phyloP scores from a whole-genome alignment of 2,888 invertebrate species.

The Mylabris sibirica region DNA sequence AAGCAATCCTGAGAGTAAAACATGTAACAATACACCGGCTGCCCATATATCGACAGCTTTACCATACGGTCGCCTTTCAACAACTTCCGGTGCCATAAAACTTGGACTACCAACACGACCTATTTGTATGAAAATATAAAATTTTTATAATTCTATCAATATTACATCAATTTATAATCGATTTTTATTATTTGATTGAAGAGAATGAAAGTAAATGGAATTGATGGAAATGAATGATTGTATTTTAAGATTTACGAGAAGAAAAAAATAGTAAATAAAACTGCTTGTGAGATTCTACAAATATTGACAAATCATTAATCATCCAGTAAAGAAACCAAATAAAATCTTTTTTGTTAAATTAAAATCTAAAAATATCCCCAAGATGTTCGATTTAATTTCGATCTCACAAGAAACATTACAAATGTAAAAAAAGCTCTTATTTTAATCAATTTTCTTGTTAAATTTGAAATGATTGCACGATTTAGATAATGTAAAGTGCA shows the following conservation, averaged over 20 bases:
- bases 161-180: background rate
- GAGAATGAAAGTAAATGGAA: no score
- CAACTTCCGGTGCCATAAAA: conserved; percentile 98
- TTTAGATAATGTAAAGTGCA: background rate
- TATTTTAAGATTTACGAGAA: background rate
- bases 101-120: conserved; percentile 95
- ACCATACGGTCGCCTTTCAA: conserved; percentile 87
- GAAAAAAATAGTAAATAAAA: no score
- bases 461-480: background rate
- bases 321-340: background rate
- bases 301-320: conserved; percentile 19
- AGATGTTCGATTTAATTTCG: background rate
- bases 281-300: background rate
- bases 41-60: conserved; percentile 99
- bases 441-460: no score
- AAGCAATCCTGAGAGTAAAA: conserved; percentile 90
- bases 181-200: no score
- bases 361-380: conserved; percentile 1
- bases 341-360: background rate
- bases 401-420: no score
- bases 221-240: conserved; percentile 10
- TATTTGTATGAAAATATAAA: conserved; percentile 54
- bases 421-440: no score
- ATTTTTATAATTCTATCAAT: background rate
- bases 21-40: conserved; percentile 92